Evolutionary conservation across 1,140 invertebrate species (phyloP).

Genomic region (Brachionus rotundiformis): DNA sequence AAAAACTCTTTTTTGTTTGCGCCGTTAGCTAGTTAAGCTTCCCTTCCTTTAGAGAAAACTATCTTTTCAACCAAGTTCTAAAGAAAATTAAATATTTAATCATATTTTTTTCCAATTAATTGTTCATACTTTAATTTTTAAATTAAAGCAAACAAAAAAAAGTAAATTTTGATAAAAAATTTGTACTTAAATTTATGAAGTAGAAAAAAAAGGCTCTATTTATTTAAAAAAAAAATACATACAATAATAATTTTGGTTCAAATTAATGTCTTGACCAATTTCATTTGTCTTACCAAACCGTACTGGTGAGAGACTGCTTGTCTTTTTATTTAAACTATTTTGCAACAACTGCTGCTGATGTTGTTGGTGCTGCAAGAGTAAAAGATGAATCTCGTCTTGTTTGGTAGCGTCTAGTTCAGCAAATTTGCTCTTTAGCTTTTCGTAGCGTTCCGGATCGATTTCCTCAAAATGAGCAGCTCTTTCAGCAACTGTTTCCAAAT

Average conservation of each 20-base stretch:
- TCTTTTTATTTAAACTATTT: slow-evolving; percentile 8
- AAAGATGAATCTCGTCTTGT: slow-evolving; percentile 20
- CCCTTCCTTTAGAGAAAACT: too few species aligned
- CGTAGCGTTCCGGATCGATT: slow-evolving; percentile 35
- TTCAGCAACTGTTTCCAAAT: slow-evolving; percentile 45
- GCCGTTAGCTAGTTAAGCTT: too few species aligned
- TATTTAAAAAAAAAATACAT: background rate
- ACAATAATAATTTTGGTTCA: slow-evolving; percentile 4
- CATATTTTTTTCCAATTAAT: too few species aligned
- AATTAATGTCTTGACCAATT: background rate
- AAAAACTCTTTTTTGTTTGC: too few species aligned
- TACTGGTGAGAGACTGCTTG: background rate
- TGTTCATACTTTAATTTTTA: too few species aligned
- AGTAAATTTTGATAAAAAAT: too few species aligned
- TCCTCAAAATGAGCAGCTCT: slow-evolving; percentile 51
- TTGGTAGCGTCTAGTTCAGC: background rate
- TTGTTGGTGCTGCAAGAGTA: background rate
- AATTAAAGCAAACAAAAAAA: too few species aligned
- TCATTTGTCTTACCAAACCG: background rate
- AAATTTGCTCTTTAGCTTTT: slow-evolving; percentile 38
- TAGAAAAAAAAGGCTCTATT: too few species aligned
- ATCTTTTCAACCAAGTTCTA: too few species aligned
- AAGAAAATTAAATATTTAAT: too few species aligned
- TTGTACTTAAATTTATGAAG: too few species aligned
- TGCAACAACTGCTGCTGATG: slow-evolving; percentile 14